Base-by-base conservation (phyloP, 92 coral and sea anemone genomes). In the Epizoanthus scotinus region DNA sequence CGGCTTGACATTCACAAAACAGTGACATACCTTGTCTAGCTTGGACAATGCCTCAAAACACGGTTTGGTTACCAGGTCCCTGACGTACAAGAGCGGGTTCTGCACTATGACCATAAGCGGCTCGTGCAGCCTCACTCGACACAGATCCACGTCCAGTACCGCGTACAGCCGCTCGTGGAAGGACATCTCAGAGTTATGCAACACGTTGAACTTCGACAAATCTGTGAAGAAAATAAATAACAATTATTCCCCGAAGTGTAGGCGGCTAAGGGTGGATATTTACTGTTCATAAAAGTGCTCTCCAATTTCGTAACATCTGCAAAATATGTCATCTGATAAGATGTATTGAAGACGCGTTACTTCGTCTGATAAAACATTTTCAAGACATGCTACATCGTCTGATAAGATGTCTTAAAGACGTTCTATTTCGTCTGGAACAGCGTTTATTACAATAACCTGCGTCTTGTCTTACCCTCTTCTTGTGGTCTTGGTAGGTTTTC, bases 91-190 rank as follows among this genome's bases (percentile, higher is more conserved):
- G 67, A 95, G 79, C 2, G 99, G 99, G 83, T 95, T 95, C 71
- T 91, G 91, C 8, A 92, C 93, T 70, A 95, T 95, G 71, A 85
- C 75, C 29, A 83, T 82, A 4, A 95, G 94, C 0, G 99, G 97
- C 68, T 95, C 96, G 73, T 95, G 99, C 3, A 95, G 91, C 52
- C 99, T 91, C 29, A 95, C 98, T 55, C 99, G 95, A 83, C 99
- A 95, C 84, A 95, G 83, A 83, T 95, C 99, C 67, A 95, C 99
- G 73, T 95, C 99, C 60, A 95, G 84, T 54, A 92, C 70, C 9
- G 92, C 90, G 63, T 95, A 95, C 70, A 95, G 64, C 18, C 99
- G 85, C 60, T 85, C 85, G 25, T 85, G 87, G 87, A 93, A 95
- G 4, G 87, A 59, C 93, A 95, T 85, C 29, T 93, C 94, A 3